Evolutionary conservation across 2,113 vertebrate species (phyloP).

Genomic region (Myrmophylax atrothorax): DNA sequence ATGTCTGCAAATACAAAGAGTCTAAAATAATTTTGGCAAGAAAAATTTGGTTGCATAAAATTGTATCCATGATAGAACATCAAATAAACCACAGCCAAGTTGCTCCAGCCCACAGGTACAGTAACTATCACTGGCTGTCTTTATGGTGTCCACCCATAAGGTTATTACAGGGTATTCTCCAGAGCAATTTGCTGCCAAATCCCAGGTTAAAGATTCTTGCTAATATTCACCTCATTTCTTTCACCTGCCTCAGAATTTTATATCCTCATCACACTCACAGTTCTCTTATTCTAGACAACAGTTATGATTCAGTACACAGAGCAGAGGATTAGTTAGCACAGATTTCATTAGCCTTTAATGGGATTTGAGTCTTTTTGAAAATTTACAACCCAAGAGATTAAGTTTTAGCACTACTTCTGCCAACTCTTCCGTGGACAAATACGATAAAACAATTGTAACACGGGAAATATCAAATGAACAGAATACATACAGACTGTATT

Average conservation of each 20-base stretch:
- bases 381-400: neutral
- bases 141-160: neutral
- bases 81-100: neutral
- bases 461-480: neutral
- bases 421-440: neutral
- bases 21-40: neutral
- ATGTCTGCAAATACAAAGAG: neutral
- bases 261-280: neutral
- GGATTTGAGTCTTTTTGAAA: neutral
- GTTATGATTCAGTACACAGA: neutral
- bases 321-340: neutral
- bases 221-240: neutral
- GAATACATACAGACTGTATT: neutral
- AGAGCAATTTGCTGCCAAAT: neutral
- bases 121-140: neutral
- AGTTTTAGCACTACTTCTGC: neutral
- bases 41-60: neutral
- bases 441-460: rapidly evolving
- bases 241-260: neutral
- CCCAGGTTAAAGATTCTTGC: neutral
- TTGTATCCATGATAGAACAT: neutral
- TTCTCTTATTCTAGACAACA: neutral
- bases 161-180: neutral
- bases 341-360: neutral
- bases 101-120: neutral